Evolutionary conservation across 2,113 vertebrate genomes (phyloP), one percentile per base, ranked within the genome.

Genomic region (Triplophysa rosa): DNA sequence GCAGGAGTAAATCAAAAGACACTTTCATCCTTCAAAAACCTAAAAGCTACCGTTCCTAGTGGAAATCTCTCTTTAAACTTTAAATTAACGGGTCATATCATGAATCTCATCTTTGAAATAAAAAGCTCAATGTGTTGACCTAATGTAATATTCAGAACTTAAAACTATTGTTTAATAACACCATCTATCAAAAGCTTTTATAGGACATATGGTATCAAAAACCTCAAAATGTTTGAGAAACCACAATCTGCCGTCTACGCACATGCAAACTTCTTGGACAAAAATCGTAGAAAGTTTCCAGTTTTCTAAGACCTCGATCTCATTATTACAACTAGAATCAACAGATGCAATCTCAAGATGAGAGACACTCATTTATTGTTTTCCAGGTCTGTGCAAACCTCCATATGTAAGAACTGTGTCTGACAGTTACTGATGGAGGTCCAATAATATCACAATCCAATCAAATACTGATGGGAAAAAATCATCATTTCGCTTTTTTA

Each of bases 301-400:
- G 54, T 33, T 37, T 37, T 37, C 61, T 16, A 37, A 45, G 21
- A 21, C 56, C 56, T 54, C 24, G n/a, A 73, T 73, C 54, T 45
- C 70, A 73, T 73, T 73, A 72, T 59, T 59, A 72, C 52, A 12
- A 42, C 14, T 37, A 73, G 37, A 1, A 37, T 37, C 56, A 73
- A 33, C 70, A 73, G 54, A 73, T 58, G 54, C 56, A 33, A 45
- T 61, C 70, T 73, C 56, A 61, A 11, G 33, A 42, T 73, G 70
- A 61, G 37, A 73, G 70, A 73, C 54, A 59, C n/a, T 61, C 70
- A 17, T 73, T 61, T 73, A 61, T 73, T 61, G 70, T 73, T 61
- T 73, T 73, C 56, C 33, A 73, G 13, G 4, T 21, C 70, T 61
- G 70, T 61, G 54, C 70, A 73, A 73, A 61, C 33, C 70, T 73